Evolutionary conservation across 53 echinoderm and acorn worm species (phyloP), one percentile per base, ranked within the genome.

Genomic region (Holothuria scabra): DNA sequence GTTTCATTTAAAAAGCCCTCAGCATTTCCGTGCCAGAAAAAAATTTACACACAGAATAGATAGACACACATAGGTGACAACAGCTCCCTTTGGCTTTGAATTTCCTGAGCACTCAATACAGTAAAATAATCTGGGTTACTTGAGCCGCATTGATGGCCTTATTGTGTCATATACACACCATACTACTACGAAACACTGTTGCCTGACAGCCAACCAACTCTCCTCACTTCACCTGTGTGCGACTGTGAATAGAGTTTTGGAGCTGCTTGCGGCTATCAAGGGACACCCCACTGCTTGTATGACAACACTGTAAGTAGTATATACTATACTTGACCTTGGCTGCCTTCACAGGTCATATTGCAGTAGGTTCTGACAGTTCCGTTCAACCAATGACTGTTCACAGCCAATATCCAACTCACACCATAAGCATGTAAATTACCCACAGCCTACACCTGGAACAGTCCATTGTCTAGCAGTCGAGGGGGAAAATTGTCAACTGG

Each of bases 301-400:
- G 79, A 79, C 79, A 79, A 79, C 79, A 79, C 35, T 58, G 79
- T 79, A 59, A 79, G 59, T 58, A 58, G 79, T 79, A 57, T 59
- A 79, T n/a, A 56, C 79, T 79, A 79, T 56, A 30, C 79, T 59
- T 79, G 79, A 79, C 79, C 79, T 79, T 79, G 79, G 79, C 79
- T 31, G 72, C 72, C 72, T 44, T 46, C 46, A 48, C 59, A 59
- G 79, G 79, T 79, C 79, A 79, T 79, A 79, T 79, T 79, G 79
- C 56, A 59, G 29, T 55, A 57, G 46, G 48, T 25, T 72, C 23
- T 23, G 23, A 72, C 46, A 46, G 48, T 44, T 25, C 72, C 25
- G 72, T 44, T 72, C 46, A 72, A 44, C 72, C 72, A 72, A 72
- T 72, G 72, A 44, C 44, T 46, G 72, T 44, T 72, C 72, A 44